Evolutionary conservation across 2,888 invertebrate genomes (phyloP), one percentile per base, ranked within the genome.

Genomic region (Tenthredo notha): DNA sequence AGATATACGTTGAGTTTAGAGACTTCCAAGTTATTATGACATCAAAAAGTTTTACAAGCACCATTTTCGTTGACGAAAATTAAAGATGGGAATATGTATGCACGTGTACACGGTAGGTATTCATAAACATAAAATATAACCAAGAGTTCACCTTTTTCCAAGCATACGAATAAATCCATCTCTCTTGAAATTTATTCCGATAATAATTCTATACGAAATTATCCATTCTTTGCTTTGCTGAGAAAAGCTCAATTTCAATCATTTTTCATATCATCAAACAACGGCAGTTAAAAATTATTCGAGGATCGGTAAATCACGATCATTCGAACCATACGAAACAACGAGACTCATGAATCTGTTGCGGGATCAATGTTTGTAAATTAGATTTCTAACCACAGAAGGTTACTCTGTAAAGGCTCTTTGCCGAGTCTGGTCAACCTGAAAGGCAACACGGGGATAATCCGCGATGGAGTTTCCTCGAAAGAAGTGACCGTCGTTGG

Each of bases 1-100:
- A 91, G 89, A 90, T 91, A 91, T 91, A 90, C 90, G 90, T 90
- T 89, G 90, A 90, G 89, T 91, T 91, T 91, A 90, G 89, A 88
- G 89, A 89, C 89, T 88, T 88, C 86, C 85, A 90, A 91, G 90
- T 91, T 91, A 91, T 91, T 91, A 92, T 90, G 91, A 91, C 90
- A 88, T 87, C 87, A 88, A 88, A 89, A 91, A 91, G 87, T 91
- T 91, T 91, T 21, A 58, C 80, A 21, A 80, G 29, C 29, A 47
- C 18, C 37, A 33, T 50, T 74, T 50, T 77, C 77, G 29, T 54
- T 33, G 50, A 33, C 54, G 77, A 74, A 74, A 50, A 77, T 50
- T 50, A 50, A 43, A 74, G 21, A 43, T 43, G 67, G 25, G 2
- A 7, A 1, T 25, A 25, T 67, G 33, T 33, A 70, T 0, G 9